These are phyloP conservation scores for Spea hammondii DNA, from an alignment of 2,797 vertebrate genomes.

Conservation along the genomic window DNA sequence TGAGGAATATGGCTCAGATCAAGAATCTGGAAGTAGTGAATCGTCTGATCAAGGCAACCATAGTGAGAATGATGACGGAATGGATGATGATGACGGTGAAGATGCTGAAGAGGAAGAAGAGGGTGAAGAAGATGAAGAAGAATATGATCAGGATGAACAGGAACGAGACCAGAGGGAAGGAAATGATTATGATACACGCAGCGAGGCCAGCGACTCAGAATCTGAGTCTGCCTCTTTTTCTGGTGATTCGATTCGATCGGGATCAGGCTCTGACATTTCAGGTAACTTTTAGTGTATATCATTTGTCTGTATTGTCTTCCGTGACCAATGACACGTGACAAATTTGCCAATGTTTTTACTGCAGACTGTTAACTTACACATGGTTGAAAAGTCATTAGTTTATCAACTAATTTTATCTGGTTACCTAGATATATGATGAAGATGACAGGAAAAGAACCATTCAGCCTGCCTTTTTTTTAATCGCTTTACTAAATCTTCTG, in stretches of 20 bases:
- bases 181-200: slow-evolving; percentile 93
- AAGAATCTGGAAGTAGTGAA: slow-evolving; percentile 77
- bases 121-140: slow-evolving; percentile 79
- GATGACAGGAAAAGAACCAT: too few relatives aligned
- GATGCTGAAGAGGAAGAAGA: slow-evolving; percentile 76
- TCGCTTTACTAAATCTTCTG: too few relatives aligned
- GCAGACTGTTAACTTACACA: too few relatives aligned
- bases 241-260: slow-evolving; percentile 83
- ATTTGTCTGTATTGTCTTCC: not conserved
- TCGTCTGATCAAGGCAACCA: slow-evolving; percentile 79
- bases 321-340: too few relatives aligned
- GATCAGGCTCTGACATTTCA: slow-evolving; percentile 87
- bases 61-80: slow-evolving; percentile 78
- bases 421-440: too few relatives aligned
- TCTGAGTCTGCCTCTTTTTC: slow-evolving; percentile 92
- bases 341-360: too few relatives aligned
- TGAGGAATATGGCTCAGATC: slow-evolving; percentile 84
- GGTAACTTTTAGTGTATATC: slow-evolving; percentile 66
- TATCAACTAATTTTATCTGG: too few relatives aligned
- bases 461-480: too few relatives aligned
- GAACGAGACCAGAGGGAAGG: slow-evolving; percentile 87
- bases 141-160: slow-evolving; percentile 86
- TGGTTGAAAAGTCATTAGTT: too few relatives aligned
- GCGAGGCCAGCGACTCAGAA: slow-evolving; percentile 92
- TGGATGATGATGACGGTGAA: slow-evolving; percentile 71